These are phyloP conservation scores for Eretmochelys imbricata DNA, from an alignment of 2,113 vertebrate genomes.

Conservation along the genomic window DNA sequence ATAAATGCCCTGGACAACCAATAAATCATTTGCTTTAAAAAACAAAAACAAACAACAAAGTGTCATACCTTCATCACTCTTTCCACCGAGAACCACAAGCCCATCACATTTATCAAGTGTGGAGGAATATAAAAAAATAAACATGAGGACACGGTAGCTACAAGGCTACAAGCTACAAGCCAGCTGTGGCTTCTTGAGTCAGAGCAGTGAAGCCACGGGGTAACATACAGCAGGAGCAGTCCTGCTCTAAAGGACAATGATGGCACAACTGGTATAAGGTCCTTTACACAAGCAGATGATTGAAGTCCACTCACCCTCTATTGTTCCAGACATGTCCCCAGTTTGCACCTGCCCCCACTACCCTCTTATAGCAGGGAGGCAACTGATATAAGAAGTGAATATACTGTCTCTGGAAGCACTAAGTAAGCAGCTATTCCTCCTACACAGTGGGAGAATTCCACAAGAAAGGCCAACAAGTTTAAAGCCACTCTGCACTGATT, in stretches of 20 bases:
- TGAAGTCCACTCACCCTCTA: neutral
- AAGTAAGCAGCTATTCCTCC: neutral
- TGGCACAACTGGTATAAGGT: neutral
- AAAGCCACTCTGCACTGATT: neutral
- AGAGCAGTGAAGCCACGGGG: neutral
- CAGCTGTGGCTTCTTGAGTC: neutral
- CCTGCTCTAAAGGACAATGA: accelerated
- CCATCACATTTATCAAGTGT: neutral
- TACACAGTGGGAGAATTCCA: neutral
- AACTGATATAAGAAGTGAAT: neutral
- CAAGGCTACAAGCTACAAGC: neutral
- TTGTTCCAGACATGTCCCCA: neutral
- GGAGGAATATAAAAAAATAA: neutral
- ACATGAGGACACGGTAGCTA: accelerated
- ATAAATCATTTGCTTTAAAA: neutral
- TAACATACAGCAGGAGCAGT: neutral
- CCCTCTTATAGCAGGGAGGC: neutral
- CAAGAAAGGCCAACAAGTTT: accelerated
- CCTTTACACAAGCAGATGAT: neutral
- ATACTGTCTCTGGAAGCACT: neutral
- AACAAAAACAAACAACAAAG: too few species aligned
- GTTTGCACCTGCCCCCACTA: accelerated
- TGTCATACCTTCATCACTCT: neutral
- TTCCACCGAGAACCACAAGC: neutral
- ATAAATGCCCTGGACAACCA: neutral